These are phyloP conservation scores for Rhynchomys soricoides DNA, from an alignment of 2,113 vertebrate species.

Conservation along the genomic window DNA sequence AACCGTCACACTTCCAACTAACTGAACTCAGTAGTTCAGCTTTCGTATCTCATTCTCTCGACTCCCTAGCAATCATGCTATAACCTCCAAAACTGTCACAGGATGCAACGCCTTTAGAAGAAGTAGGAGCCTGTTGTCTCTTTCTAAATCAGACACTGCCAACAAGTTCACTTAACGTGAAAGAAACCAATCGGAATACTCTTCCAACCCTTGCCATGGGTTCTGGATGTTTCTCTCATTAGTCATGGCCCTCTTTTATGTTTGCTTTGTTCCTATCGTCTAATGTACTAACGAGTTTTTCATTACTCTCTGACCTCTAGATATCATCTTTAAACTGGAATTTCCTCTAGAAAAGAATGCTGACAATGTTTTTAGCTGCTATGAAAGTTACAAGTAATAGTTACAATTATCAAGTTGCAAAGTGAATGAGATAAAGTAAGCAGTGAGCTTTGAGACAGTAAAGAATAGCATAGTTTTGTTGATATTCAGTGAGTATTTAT, in stretches of 20 bases:
- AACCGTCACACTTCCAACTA: conserved; percentile 24
- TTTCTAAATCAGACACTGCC: conserved; percentile 4
- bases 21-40: conserved; percentile 24
- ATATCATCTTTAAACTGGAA: conserved; percentile 64
- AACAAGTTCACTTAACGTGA: conserved; percentile 27
- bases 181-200: background rate
- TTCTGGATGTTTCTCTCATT: background rate
- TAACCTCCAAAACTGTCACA: background rate
- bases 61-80: background rate
- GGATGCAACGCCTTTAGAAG: background rate
- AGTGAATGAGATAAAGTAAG: background rate
- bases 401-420: background rate
- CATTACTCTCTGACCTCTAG: conserved; percentile 38
- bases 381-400: conserved; percentile 55
- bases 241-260: conserved; percentile 44
- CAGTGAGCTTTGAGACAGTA: background rate
- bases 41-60: background rate
- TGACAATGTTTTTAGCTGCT: conserved; percentile 74
- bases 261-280: conserved; percentile 52
- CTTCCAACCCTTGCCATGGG: background rate
- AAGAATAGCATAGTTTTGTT: background rate
- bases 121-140: background rate
- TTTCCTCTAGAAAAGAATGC: conserved; percentile 62
- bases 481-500: conserved; percentile 36
- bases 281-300: conserved; percentile 60